Evolutionary conservation across 1,140 invertebrate genomes (phyloP).

Genomic region (Rhopalosiphum maidis): DNA sequence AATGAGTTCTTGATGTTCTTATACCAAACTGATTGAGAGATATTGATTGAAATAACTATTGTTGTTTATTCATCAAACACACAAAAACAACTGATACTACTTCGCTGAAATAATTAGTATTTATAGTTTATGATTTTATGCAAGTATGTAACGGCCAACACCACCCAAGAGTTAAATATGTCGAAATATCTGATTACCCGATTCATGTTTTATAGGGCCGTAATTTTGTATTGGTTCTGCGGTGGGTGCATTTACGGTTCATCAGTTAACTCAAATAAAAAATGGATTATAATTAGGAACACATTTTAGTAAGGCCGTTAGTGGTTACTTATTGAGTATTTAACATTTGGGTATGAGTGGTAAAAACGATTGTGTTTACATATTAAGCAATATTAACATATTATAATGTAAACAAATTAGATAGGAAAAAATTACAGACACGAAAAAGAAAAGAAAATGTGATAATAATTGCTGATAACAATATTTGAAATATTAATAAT

Average conservation of each 20-base stretch:
- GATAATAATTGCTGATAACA: background rate
- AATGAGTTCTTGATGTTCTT: background rate
- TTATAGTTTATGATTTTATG: background rate
- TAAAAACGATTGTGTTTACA: background rate
- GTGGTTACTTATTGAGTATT: slow-evolving; percentile 12
- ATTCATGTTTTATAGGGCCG: background rate
- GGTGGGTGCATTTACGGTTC: slow-evolving; percentile 40
- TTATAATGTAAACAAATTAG: background rate
- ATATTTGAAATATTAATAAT: background rate
- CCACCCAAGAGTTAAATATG: background rate
- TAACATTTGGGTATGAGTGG: background rate
- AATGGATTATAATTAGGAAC: slow-evolving; percentile 15
- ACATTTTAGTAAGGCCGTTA: background rate
- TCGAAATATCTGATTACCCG: background rate
- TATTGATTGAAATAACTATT: background rate
- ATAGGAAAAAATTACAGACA: background rate
- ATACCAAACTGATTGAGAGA: background rate
- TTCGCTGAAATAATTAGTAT: background rate
- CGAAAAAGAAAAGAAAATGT: background rate
- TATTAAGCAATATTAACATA: background rate
- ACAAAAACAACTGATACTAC: background rate
- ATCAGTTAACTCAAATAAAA: background rate
- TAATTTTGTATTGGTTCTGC: slow-evolving; percentile 25
- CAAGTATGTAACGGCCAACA: background rate
- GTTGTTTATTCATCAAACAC: background rate